A percentile compares a stretch with the other conserved stretches of the same genome.
phyloP scores from a whole-genome alignment of 2,113 vertebrate genomes.

The Phrynosoma platyrhinos region DNA sequence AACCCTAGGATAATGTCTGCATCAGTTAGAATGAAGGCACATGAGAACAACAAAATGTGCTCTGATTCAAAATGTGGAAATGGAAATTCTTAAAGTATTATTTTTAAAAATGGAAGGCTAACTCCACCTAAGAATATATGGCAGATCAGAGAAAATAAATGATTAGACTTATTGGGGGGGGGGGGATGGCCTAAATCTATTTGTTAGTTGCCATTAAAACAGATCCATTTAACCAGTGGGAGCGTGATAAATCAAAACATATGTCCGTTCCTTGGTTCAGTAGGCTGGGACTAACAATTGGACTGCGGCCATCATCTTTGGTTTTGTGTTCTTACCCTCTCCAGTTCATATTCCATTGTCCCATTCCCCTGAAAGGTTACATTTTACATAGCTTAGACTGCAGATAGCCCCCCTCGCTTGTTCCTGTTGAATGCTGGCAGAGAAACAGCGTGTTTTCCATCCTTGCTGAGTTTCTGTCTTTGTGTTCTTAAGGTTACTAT shows the following conservation, averaged over 20 bases:
- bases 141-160: neutral
- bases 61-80: neutral
- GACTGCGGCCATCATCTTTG: neutral
- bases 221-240: too few relatives aligned
- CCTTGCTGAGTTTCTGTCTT: neutral
- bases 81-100: neutral
- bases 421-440: conserved; percentile 17
- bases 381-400: neutral
- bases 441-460: conserved; percentile 24
- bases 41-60: neutral
- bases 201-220: too few relatives aligned
- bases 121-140: neutral
- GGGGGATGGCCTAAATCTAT: too few relatives aligned
- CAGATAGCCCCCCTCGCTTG: neutral
- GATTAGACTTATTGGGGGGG: neutral
- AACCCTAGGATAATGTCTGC: too few relatives aligned
- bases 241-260: too few relatives aligned
- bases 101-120: neutral
- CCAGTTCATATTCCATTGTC: neutral
- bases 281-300: too few relatives aligned
- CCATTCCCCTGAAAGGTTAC: neutral
- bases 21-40: too few relatives aligned
- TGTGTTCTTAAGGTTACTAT: conserved; percentile 71
- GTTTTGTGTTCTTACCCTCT: neutral
- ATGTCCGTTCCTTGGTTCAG: too few relatives aligned